Evolutionary conservation across 1,140 invertebrate species (phyloP).

Genomic region (Caerostris extrusa): DNA sequence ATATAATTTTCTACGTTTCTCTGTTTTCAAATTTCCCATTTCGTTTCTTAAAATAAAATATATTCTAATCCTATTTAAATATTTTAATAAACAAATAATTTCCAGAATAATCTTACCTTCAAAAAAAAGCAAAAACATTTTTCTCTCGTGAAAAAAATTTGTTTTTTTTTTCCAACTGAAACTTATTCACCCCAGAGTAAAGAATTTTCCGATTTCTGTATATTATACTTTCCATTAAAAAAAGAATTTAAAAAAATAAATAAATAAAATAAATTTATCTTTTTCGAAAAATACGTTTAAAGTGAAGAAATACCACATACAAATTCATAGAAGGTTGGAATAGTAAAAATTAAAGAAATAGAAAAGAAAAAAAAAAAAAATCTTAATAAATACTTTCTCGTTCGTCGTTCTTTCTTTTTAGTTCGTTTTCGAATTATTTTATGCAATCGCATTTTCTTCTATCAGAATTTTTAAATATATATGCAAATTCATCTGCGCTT

Average conservation of each 20-base stretch:
- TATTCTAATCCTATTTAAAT: not conserved
- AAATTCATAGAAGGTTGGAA: not conserved
- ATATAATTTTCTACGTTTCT: no score
- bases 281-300: not conserved
- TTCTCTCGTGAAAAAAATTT: no score
- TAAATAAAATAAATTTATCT: not conserved
- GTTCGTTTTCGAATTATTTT: conserved; percentile 1
- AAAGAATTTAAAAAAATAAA: no score
- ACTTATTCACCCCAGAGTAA: no score
- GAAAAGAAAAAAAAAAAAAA: not conserved
- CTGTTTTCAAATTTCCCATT: no score
- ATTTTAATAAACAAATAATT: not conserved
- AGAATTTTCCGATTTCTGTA: no score
- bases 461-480: conserved; percentile 60
- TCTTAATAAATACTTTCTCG: conserved; percentile 21
- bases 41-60: no score
- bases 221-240: no score
- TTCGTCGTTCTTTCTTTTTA: not conserved
- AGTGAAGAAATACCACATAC: not conserved
- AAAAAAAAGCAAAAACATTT: no score
- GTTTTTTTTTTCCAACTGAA: no score
- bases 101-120: not conserved
- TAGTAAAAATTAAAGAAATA: not conserved
- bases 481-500: conserved; percentile 44
- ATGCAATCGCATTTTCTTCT: conserved; percentile 38